Evolutionary conservation across 2,888 invertebrate species (phyloP).

Genomic region (Schizaphis graminum): DNA sequence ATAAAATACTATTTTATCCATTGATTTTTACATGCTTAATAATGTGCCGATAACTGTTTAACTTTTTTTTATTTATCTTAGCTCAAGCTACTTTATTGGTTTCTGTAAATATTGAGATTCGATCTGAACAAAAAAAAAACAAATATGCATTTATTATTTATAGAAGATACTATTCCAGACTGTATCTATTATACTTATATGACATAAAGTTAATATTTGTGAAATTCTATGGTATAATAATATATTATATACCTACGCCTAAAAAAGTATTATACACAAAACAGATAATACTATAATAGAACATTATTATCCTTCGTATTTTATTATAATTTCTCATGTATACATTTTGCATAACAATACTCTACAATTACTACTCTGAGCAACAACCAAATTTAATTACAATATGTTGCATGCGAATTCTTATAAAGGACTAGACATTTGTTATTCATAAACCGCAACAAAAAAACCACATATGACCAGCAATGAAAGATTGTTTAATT

Average conservation of each 20-base stretch:
- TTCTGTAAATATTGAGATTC: background rate
- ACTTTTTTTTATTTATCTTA: background rate
- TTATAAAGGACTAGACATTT: no score
- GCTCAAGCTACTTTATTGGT: background rate
- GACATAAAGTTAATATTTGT: background rate
- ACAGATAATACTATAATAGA: background rate
- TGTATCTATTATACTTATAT: no score
- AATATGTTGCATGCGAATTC: background rate
- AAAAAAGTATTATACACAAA: background rate
- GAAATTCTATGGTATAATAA: background rate
- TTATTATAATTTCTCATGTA: background rate
- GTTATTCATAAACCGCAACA: background rate
- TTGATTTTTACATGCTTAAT: background rate
- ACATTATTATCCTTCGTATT: background rate
- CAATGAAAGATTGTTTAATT: background rate
- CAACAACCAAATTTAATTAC: background rate
- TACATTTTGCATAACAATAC: background rate
- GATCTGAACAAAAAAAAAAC: background rate
- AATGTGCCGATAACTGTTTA: background rate
- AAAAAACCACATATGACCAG: background rate
- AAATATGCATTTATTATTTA: background rate
- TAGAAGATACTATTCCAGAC: no score
- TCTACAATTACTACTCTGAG: background rate
- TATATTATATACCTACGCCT: background rate
- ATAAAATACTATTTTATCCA: background rate